A percentile compares a stretch with the other conserved stretches of the same genome.
Conservation (phyloP, 2,888 invertebrate genomes). For the Nudaria mundana region DNA sequence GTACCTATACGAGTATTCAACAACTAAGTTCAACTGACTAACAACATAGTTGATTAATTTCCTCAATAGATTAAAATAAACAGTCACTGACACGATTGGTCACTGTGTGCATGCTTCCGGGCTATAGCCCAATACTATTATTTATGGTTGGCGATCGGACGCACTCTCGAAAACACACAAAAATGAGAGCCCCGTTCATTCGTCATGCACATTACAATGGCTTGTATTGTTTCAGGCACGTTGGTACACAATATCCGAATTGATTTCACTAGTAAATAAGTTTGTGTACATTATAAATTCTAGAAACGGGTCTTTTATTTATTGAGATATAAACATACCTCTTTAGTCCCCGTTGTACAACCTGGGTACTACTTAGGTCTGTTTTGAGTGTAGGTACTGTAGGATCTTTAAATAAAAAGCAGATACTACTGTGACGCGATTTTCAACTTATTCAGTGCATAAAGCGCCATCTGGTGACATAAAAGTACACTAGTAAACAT, state of each 20-base stretch:
- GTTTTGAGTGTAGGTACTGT: no score
- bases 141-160: constrained; percentile 61
- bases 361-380: no score
- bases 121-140: constrained; percentile 69
- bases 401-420: no score
- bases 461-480: no score
- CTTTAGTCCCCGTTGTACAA: no score
- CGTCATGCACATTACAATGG: constrained; percentile 68
- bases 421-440: no score
- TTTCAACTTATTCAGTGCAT: no score
- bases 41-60: constrained; percentile 46
- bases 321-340: no score
- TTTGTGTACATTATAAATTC: no score
- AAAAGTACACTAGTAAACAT: no score
- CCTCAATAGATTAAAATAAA: constrained; percentile 53
- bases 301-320: no score
- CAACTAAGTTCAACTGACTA: constrained; percentile 29
- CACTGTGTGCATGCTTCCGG: constrained; percentile 66
- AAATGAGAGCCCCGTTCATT: constrained; percentile 66
- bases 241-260: constrained; percentile 54
- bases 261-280: constrained; percentile 59
- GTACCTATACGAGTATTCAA: constrained; percentile 14
- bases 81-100: constrained; percentile 64
- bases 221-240: constrained; percentile 66
- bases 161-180: constrained; percentile 74